Evolutionary conservation across 1,140 invertebrate species (phyloP), one percentile per base, ranked within the genome.

Genomic region (Panagrolaimus sp.): DNA sequence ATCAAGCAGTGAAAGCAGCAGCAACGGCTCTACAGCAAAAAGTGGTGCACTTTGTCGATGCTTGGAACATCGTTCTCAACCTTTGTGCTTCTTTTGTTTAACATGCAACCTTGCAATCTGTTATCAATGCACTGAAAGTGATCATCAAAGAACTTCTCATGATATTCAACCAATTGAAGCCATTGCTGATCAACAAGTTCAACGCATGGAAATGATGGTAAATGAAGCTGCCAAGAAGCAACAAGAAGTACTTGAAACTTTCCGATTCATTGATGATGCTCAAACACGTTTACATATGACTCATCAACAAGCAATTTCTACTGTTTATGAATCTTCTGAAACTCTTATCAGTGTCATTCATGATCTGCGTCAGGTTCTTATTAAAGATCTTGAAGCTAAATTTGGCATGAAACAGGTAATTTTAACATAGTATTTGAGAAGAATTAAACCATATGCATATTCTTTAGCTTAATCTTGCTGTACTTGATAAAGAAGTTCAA

Each of bases 381-480:
- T 95, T 44, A 96, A 96, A 84, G 94, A 98, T 83, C 87, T 98
- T 44, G 95, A 98, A 78, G 90, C 89, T 67, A 89, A 93, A 0
- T 96, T 92, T 81, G 92, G 91, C 45, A 76, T 58, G 46, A 75
- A 89, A 91, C 0, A 94, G 52, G 21, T 43, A 21, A 17, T 38
- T 38, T 38, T 38, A 38, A 4, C 2, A 2, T 38, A 4, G 2
- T 38, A 8, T 55, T 55, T 55, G 17, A 24, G 1, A 55, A 55
- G 15, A 24, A 24, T 24, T 55, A 24, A 10, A 4, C 21, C 21
- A 1, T 1, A n/a, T 8, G 6, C 26, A 9, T 55, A 12, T 8
- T 17, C 17, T 17, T 26, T 38, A 38, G 32, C 32, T 38, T 7
- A 38, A 15, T 1, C 38, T 96, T 0, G 90, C 88, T 47, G 89